Evolutionary conservation across 1,140 invertebrate genomes (phyloP), one percentile per base, ranked within the genome.

Genomic region (Neelides sp.): DNA sequence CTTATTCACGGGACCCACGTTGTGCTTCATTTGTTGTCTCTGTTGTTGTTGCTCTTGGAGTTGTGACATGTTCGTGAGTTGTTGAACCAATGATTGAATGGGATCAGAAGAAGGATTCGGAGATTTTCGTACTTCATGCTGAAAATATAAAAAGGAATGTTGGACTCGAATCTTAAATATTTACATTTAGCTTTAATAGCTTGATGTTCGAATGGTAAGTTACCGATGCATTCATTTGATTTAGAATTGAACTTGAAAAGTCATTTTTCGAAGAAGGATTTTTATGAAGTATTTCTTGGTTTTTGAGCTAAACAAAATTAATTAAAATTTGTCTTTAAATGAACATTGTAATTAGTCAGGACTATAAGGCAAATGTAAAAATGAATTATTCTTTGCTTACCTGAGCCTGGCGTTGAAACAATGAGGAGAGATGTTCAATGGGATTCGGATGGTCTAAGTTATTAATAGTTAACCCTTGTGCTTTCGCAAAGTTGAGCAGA

Each of bases 41-140:
- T 45, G 43, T 32, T 34, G 42, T 22, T 48, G 42, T 39, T 55
- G 53, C 10, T 12, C 13, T 15, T 26, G 39, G 15, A 17, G n/a
- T 47, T 53, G 37, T 36, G 39, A 32, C 48, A 60, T 60, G 32
- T 50, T 56, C 2, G 54, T 54, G 24, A 56, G 48, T 41, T 61
- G 62, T 28, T 56, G 40, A 37, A 60, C 22, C n/a, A 60, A 44
- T 26, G 61, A 62, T 30, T 62, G 61, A 24, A 62, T 60, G 37
- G 61, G 52, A 27, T 62, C 55, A 62, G 54, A 3, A 12, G 39
- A n/a, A 3, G 44, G 28, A 30, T 39, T 40, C 5, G 52, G 51
- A 3, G 51, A 53, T 28, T 53, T 53, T 32, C 45, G 22, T 8
- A 34, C 42, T 7, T 52, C 50, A 40, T 45, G 30, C 34, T 45